Evolutionary conservation across 2,797 vertebrate genomes (phyloP), one percentile per base, ranked within the genome.

Genomic region (Dromococcyx pavoninus): DNA sequence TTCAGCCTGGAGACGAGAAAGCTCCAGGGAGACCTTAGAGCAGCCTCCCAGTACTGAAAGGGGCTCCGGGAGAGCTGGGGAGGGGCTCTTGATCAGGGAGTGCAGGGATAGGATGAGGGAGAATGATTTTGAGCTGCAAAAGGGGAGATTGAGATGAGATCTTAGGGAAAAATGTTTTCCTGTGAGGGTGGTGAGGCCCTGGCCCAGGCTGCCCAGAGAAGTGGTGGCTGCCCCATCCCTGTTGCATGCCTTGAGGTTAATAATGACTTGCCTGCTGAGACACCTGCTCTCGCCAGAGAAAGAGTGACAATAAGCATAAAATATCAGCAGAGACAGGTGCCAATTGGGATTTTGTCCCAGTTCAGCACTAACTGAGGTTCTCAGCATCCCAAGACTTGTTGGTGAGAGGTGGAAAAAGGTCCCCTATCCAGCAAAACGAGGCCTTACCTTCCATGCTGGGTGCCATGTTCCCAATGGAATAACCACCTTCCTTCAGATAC

Each of bases 391-490:
- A 32, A 32, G 70, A 24, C 53, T 30, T 41, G 75, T 51, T 12
- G 85, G 30, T 7, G 43, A 53, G 83, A 58, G 80, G 37, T 41
- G 71, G 70, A 64, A 27, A 30, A 60, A 24, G 27, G 60, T 85
- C 51, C 75, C 51, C 75, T 39, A 2, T 16, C 62, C 37, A 3
- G 46, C 30, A 14, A 61, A 73, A 60, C 24, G 35, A 97, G 93
- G 95, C 98, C 99, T 99, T 98, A 99, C 99, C 99, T 98, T 99
- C 99, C 93, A 99, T 98, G 96, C 98, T 98, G 88, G 99, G 98
- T 37, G 99, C 99, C 98, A 99, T 99, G 72, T 98, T 98, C 97
- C 98, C 99, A 74, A 99, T 98, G 10, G 99, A 98, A 97, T 98
- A 99, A 95, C 98, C 97, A 56, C 98, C 98, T 97, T 99, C 99